These are phyloP conservation scores for Cyprinodon tularosa DNA, from an alignment of 2,113 vertebrate genomes.

Conservation along the genomic window DNA sequence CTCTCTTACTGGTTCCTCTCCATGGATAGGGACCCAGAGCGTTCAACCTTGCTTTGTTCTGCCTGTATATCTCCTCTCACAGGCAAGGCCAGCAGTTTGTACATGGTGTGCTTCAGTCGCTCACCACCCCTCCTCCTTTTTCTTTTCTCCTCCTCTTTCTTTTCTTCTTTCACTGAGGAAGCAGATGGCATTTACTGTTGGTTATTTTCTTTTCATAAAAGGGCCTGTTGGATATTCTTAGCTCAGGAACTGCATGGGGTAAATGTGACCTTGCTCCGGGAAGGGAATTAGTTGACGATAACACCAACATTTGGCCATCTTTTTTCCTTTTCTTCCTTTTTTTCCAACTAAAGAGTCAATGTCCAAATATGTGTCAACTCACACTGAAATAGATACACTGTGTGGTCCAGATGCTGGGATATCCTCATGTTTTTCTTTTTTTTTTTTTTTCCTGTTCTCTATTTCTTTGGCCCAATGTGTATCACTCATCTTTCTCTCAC, in stretches of 20 bases:
- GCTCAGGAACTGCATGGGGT: slow-evolving; percentile 47
- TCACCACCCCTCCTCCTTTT: slow-evolving; percentile 51
- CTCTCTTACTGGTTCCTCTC: slow-evolving; percentile 31
- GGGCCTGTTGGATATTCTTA: slow-evolving; percentile 66
- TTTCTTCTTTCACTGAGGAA: slow-evolving; percentile 69
- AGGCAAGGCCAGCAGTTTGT: slow-evolving; percentile 67
- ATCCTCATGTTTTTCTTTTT: slow-evolving; percentile 42
- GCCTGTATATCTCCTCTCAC: slow-evolving; percentile 53
- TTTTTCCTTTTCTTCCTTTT: background rate
- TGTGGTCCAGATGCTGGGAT: slow-evolving; percentile 21
- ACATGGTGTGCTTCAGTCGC: slow-evolving; percentile 69
- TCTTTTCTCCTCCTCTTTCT: slow-evolving; percentile 61
- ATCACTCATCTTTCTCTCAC: slow-evolving; percentile 27
- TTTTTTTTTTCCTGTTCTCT: slow-evolving; percentile 42
- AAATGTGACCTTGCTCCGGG: slow-evolving; percentile 65
- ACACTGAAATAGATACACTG: background rate
- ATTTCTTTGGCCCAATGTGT: slow-evolving; percentile 46
- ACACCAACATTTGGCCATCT: slow-evolving; percentile 23
- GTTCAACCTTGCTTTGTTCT: slow-evolving; percentile 57
- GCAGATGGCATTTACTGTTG: slow-evolving; percentile 75
- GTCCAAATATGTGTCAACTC: slow-evolving; percentile 25
- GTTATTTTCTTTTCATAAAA: slow-evolving; percentile 67
- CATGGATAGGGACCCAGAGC: slow-evolving; percentile 24
- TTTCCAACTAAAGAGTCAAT: background rate
- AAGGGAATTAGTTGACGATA: slow-evolving; percentile 43